Evolutionary conservation across 2,113 vertebrate species (phyloP), one percentile per base, ranked within the genome.

Genomic region (Podarcis cretensis): DNA sequence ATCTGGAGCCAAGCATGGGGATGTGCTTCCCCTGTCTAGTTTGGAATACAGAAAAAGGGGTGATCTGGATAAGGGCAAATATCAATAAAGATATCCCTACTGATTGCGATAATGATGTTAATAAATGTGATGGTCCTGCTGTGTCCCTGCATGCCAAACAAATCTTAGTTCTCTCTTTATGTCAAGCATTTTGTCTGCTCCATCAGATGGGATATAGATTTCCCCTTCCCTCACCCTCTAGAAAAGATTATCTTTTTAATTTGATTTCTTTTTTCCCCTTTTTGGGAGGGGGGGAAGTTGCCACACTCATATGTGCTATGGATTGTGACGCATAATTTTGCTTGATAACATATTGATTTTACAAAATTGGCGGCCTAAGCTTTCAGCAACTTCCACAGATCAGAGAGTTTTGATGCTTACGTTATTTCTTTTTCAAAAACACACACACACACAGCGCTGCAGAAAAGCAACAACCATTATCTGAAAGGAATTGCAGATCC

Each of bases 311-410:
- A 75, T 81, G 69, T 23, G 69, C 57, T 88, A 73, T 65, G 82
- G 69, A 66, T 23, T 76, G 80, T 4, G 71, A n/a, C 14, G 74
- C 80, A 25, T 79, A 66, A 63, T 63, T 83, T 82, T 35, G 37
- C 87, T 74, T 76, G 80, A 83, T 88, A 75, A 83, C 37, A 82
- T 82, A 88, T 76, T 88, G 87, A 82, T 69, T 75, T 82, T 71
- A n/a, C n/a, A 75, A 75, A 74, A 75, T 88, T 75, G 79, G 69
- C 37, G 82, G 75, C 69, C 79, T 82, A 82, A 75, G 86, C 79
- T 88, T 74, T 75, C 65, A 73, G 77, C 54, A 14, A 76, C 27
- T 43, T 21, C 27, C 54, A 88, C 32, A 43, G 69, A 75, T 88
- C 87, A 76, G 69, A 76, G 54, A 76, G 30, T 32, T 63, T 30